Conservation (phyloP, 2,113 vertebrate species). For the Oriolus oriolus region DNA sequence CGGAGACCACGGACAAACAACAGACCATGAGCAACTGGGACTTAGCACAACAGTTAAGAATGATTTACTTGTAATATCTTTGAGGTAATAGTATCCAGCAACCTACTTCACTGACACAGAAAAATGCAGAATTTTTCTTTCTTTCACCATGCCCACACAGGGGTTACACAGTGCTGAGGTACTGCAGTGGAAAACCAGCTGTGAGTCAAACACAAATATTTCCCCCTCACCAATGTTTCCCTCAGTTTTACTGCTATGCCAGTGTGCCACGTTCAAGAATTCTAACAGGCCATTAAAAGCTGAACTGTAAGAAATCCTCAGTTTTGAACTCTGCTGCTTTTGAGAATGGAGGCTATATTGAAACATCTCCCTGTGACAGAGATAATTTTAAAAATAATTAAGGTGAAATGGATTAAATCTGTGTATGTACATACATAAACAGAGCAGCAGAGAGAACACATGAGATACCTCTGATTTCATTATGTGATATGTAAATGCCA, state of each 20-base stretch:
- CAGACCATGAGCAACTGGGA: background rate
- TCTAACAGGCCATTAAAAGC: background rate
- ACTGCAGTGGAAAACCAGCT: background rate
- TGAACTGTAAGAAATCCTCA: background rate
- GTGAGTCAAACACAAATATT: background rate
- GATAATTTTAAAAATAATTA: background rate
- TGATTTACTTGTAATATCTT: constrained; percentile 14
- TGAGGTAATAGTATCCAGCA: background rate
- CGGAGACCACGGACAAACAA: background rate
- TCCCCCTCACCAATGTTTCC: background rate
- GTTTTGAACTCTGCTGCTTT: background rate
- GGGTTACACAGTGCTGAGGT: background rate
- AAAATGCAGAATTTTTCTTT: background rate
- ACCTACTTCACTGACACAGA: background rate
- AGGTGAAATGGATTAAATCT: background rate
- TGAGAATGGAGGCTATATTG: background rate
- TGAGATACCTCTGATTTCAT: background rate
- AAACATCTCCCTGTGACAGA: background rate
- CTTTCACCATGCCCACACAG: background rate
- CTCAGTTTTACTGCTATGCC: background rate
- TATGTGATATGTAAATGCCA: background rate
- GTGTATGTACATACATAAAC: background rate
- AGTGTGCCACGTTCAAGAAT: background rate
- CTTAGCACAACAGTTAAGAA: background rate
- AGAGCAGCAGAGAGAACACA: background rate